phyloP scores from a whole-genome alignment of 2,797 vertebrate species.

The Sebastes nivosus region DNA sequence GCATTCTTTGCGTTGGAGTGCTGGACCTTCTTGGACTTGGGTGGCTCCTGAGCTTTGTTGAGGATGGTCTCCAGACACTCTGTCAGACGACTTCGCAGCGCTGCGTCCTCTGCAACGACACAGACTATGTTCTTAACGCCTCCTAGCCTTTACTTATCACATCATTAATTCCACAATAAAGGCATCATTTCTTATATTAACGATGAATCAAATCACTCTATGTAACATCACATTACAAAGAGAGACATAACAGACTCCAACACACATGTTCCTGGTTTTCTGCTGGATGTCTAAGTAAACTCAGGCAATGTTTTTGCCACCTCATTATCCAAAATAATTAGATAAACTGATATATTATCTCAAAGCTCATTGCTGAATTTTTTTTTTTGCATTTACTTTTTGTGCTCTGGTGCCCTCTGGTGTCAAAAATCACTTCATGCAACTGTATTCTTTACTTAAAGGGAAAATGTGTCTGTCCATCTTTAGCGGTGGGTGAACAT shows the following conservation, averaged over 20 bases:
- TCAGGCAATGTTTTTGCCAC: background rate
- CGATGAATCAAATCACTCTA: background rate
- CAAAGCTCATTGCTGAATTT: background rate
- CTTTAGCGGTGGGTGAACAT: too few relatives aligned
- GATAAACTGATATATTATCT: background rate
- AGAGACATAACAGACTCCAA: background rate
- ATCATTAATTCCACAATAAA: background rate
- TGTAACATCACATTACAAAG: background rate
- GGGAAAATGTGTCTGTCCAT: background rate
- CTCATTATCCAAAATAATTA: background rate
- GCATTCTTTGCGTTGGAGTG: slow-evolving; percentile 98
- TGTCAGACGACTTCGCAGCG: slow-evolving; percentile 91
- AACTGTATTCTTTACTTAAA: too few relatives aligned
- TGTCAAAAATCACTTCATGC: background rate
- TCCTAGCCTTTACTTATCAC: background rate
- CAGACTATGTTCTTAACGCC: background rate
- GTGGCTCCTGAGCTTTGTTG: slow-evolving; percentile 96
- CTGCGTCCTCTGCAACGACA: slow-evolving; percentile 86
- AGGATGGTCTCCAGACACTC: slow-evolving; percentile 97
- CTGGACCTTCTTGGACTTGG: slow-evolving; percentile 98
- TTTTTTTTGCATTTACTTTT: background rate
- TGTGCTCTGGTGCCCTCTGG: background rate
- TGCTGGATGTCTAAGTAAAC: background rate
- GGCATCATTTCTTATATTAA: background rate
- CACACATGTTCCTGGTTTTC: background rate